A percentile compares a stretch with the other conserved stretches of the same genome.
Conservation (phyloP, 2,113 vertebrate species). For the Eudyptes chrysolophus region DNA sequence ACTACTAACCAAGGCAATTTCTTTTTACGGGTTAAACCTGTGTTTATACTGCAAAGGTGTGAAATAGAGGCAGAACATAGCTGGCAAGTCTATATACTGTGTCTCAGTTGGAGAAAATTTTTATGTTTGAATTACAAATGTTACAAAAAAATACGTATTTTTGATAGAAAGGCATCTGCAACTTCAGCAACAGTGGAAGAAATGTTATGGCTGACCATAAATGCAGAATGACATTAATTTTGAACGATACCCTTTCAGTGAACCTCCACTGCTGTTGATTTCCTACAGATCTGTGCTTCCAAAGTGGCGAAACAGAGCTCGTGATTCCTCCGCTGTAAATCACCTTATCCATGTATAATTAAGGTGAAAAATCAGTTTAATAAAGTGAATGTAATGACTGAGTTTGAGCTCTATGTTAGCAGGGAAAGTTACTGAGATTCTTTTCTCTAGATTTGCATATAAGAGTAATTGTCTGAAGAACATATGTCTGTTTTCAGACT, state of each 20-base stretch:
- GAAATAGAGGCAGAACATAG: neutral
- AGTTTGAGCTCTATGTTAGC: neutral
- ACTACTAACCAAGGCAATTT: neutral
- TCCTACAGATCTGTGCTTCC: neutral
- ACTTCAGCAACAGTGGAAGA: neutral
- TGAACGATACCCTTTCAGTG: neutral
- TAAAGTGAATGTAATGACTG: neutral
- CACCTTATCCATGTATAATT: neutral
- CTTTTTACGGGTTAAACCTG: neutral
- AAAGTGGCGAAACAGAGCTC: neutral
- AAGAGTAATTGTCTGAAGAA: neutral
- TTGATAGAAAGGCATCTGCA: neutral
- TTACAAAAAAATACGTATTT: neutral
- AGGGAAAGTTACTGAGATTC: neutral
- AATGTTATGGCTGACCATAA: neutral
- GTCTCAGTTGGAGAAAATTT: neutral
- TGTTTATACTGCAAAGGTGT: neutral
- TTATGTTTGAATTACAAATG: neutral
- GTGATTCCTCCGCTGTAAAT: neutral
- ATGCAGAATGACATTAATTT: neutral
- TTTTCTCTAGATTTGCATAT: neutral
- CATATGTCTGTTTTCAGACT: neutral
- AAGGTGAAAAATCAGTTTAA: constrained; percentile 41
- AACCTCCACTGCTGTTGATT: neutral
- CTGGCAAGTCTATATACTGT: neutral